These are phyloP conservation scores for Peucedramus taeniatus DNA, from an alignment of 2,113 vertebrate species.

Conservation along the genomic window DNA sequence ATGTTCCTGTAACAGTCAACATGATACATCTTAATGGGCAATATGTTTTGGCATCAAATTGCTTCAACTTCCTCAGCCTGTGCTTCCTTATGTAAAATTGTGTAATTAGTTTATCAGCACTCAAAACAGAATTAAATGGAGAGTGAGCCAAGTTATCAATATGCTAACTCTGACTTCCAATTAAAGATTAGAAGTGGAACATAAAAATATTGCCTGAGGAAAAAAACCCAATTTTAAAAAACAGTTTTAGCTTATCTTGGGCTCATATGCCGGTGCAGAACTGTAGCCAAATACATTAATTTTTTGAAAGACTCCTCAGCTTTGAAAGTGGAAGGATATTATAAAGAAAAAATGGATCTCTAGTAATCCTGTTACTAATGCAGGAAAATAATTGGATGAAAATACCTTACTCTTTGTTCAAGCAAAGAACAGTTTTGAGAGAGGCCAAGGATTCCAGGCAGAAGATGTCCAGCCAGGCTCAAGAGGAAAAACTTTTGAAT, in stretches of 20 bases:
- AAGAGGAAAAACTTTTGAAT: neutral
- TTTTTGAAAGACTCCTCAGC: neutral
- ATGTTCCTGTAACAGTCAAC: neutral
- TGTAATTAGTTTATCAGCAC: neutral
- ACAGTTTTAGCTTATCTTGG: neutral
- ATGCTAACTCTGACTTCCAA: neutral
- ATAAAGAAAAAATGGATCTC: neutral
- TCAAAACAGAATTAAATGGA: conserved; percentile 6
- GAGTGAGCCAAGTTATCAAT: neutral
- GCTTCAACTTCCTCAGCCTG: neutral
- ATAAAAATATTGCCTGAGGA: neutral
- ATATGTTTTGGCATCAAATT: neutral
- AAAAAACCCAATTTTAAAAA: neutral
- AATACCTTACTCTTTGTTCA: neutral
- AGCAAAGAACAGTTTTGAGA: neutral
- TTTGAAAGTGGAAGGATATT: neutral
- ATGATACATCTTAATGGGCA: neutral
- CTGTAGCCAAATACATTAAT: neutral
- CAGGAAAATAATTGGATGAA: neutral
- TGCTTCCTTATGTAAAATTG: neutral
- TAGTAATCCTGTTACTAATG: neutral
- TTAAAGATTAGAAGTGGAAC: conserved; percentile 2
- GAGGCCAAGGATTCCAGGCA: neutral
- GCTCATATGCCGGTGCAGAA: neutral
- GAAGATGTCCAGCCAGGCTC: neutral